Evolutionary conservation across 2,888 invertebrate species (phyloP).

Genomic region (Xanthorhoe spadicearia): DNA sequence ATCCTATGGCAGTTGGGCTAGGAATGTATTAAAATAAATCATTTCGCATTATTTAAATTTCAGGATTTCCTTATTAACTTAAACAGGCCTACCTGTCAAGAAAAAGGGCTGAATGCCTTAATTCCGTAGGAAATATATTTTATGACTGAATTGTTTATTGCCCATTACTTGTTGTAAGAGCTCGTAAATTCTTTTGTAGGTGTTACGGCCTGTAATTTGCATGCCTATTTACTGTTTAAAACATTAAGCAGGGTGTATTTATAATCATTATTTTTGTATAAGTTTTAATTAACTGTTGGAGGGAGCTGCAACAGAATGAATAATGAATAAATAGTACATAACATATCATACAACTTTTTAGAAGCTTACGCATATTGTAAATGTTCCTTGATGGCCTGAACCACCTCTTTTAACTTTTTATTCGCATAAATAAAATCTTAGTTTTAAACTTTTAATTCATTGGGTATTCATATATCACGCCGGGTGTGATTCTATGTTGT

Average conservation of each 20-base stretch:
- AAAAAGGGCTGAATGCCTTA: constrained; percentile 41
- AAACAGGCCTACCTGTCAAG: constrained; percentile 34
- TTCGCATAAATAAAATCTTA: too few relatives aligned
- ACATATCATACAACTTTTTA: too few relatives aligned
- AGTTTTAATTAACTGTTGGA: background rate
- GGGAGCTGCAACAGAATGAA: too few relatives aligned
- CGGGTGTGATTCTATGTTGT: too few relatives aligned
- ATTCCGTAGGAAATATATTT: constrained; percentile 48
- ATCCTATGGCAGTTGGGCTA: too few relatives aligned
- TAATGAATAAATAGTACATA: too few relatives aligned
- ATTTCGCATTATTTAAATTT: background rate
- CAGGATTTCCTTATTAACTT: constrained; percentile 24
- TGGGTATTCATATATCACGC: too few relatives aligned
- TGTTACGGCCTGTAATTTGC: constrained; percentile 58
- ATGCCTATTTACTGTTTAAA: constrained; percentile 48
- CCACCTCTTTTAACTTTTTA: too few relatives aligned
- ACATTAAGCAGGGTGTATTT: constrained; percentile 16
- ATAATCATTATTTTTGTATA: constrained; percentile 1
- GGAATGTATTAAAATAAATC: too few relatives aligned
- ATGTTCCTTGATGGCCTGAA: too few relatives aligned
- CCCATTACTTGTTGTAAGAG: constrained; percentile 55
- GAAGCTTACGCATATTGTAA: too few relatives aligned
- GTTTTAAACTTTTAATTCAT: too few relatives aligned
- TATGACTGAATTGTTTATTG: constrained; percentile 55
- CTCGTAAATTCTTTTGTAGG: constrained; percentile 57